Evolutionary conservation across 2,888 invertebrate species (phyloP), one percentile per base, ranked within the genome.

Genomic region (Trilocha varians): DNA sequence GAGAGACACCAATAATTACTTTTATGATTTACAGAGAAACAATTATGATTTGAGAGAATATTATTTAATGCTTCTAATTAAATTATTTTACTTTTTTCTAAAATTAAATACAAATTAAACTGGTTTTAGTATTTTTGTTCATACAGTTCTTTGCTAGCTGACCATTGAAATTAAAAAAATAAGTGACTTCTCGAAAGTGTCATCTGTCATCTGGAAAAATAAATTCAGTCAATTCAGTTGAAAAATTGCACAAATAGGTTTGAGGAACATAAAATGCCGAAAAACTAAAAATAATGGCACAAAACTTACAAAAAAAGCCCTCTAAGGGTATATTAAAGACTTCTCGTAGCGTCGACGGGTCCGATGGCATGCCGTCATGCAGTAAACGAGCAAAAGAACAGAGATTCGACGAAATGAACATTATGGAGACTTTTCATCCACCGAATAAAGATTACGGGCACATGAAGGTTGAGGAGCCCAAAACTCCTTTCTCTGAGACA

Each of bases 331-430:
- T 98, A 70, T 87, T 98, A 46, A 98, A 97, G 83, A 92, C 94
- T 47, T 95, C 96, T 8, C 92, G 95, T 55, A 97, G 97, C 86
- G 93, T 97, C 71, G 97, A 97, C 77, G 91, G 90, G 47, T 90
- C 82, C 41, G 84, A 83, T 43, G 75, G 77, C 39, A 65, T 70
- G 39, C 72, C 84, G 40, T 79, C 83, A 5, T 77, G 84, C 8
- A 85, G 85, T 53, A 82, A 82, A 52, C 73, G 83, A 46, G 51
- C 76, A 44, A 90, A 90, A 65, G 89, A 89, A 69, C 89, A 96
- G 66, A 94, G 96, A 88, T 97, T 96, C 87, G 99, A 99, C 79
- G 99, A 99, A 87, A 95, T 98, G 91, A 99, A 99, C 83, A 99
- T 99, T 53, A 89, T 99, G 59, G 98, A 97, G 54, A 99, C 99